Base-by-base conservation (phyloP, 1,140 invertebrate species). In the Eciton burchellii region DNA sequence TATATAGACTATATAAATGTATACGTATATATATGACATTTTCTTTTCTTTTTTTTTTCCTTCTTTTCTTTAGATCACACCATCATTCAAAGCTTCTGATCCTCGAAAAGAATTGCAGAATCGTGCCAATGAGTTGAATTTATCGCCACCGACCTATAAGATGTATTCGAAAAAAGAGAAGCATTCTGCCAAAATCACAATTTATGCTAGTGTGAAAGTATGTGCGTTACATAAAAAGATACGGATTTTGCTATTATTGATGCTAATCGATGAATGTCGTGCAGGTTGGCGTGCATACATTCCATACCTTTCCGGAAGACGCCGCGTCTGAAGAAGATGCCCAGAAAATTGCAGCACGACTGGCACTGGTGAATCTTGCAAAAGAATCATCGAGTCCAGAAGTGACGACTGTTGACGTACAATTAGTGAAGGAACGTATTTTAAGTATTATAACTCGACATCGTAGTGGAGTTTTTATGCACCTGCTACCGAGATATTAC, bases 271-370 rank as follows among this genome's bases (percentile, higher is more conserved):
- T 19, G 14, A 29, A 56, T 57, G 6, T 56, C 4, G n/a, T n/a
- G 2, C 24, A 88, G 87, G 47, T 88, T 24, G 86, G 83, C 14
- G 5, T n/a, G 1, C 68, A 88, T 41, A 79, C 63, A 3, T 79
- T 79, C 6, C 16, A 62, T 45, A 96, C 95, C 63, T 96, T 96
- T 89, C 96, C 96, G 0, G 87, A 94, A 21, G 95, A 95, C 26
- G 95, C 95, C 9, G 87, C 88, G 11, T 92, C 94, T 1, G 91
- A 94, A 63, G 92, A 94, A 0, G 90, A 95, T 16, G 95, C 96
- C 0, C 91, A 94, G 83, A 93, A 93, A 84, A 84, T 95, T 24
- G 95, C 95, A 0, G 95, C 95, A 0, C 90, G 92, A 35, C 89
- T 94, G 68, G 94, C 96, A 45, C 85, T 96, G 12, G 82, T 89